Conservation (phyloP, 2,113 vertebrate species). For the Pelusios castaneus region DNA sequence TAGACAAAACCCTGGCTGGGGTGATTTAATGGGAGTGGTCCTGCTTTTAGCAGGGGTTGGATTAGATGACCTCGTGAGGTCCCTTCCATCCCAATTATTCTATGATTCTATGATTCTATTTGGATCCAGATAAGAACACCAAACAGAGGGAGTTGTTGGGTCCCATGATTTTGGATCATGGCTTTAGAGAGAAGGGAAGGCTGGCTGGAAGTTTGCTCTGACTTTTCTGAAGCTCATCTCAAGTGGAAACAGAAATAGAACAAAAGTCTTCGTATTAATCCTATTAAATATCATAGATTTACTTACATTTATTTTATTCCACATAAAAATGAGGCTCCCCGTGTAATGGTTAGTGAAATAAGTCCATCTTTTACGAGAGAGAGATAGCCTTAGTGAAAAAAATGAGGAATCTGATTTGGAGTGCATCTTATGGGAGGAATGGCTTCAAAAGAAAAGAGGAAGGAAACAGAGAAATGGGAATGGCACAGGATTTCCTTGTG, state of each 20-base stretch:
- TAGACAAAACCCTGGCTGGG: too few relatives aligned
- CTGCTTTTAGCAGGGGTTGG: too few relatives aligned
- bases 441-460: background rate
- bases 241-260: background rate
- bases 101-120: too few relatives aligned
- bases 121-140: background rate
- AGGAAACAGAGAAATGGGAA: background rate
- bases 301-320: background rate
- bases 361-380: background rate
- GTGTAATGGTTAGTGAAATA: background rate
- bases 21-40: too few relatives aligned
- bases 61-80: too few relatives aligned
- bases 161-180: background rate
- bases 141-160: background rate
- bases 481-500: rapidly evolving
- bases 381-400: background rate
- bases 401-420: background rate
- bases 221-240: background rate
- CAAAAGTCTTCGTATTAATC: background rate
- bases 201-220: background rate
- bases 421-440: background rate
- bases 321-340: background rate
- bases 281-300: background rate
- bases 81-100: too few relatives aligned
- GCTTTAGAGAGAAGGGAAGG: background rate